Conservation (phyloP, 2,113 vertebrate genomes). For the Sigmodon hispidus region DNA sequence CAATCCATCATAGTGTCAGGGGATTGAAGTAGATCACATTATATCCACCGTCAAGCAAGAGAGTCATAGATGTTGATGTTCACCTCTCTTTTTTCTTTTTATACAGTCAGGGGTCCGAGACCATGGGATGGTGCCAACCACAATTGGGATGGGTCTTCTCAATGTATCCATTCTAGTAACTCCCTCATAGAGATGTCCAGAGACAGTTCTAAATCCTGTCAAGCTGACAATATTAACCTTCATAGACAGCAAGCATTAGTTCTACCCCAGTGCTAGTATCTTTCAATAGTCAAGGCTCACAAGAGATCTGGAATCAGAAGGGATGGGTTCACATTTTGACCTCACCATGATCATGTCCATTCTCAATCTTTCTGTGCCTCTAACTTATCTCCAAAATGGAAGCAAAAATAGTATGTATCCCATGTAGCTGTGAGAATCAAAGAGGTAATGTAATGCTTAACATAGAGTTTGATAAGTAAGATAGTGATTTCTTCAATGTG, state of each 20-base stretch:
- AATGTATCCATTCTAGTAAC: neutral
- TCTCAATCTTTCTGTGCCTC: neutral
- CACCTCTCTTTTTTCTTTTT: neutral
- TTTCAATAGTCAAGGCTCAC: neutral
- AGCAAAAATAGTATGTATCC: neutral
- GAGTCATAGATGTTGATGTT: neutral
- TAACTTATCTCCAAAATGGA: constrained; percentile 3
- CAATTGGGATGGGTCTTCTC: neutral
- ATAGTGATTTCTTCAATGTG: neutral
- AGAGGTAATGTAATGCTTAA: neutral
- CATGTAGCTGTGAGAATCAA: neutral
- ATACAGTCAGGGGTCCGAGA: neutral
- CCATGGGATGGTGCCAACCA: neutral
- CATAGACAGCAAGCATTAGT: neutral
- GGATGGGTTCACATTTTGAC: neutral
- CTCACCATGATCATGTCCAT: neutral
- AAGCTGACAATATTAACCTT: neutral
- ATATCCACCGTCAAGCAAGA: too few species aligned
- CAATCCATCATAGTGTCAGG: neutral
- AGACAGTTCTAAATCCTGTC: neutral
- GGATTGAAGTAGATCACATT: neutral
- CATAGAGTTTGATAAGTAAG: neutral
- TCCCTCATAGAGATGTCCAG: neutral
- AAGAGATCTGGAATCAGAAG: neutral
- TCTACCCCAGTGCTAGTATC: neutral